These are phyloP conservation scores for Megalonaias nervosa DNA, from an alignment of 1,140 invertebrate genomes.

Conservation along the genomic window DNA sequence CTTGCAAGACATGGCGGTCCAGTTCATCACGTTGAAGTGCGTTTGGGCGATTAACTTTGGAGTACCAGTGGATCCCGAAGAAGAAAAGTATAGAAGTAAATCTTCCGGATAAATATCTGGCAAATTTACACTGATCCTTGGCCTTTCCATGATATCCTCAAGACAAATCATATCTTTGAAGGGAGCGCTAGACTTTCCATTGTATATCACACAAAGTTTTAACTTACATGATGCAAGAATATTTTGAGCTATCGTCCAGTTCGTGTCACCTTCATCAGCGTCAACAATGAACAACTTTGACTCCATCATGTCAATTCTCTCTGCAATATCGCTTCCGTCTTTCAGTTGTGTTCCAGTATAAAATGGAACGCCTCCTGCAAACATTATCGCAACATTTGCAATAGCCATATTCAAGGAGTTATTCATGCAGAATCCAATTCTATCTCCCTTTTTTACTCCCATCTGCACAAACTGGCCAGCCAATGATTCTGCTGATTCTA, in stretches of 20 bases:
- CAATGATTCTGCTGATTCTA: conserved; percentile 1
- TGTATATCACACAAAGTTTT: not conserved
- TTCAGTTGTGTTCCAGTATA: conserved; percentile 8
- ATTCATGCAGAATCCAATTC: conserved; percentile 10
- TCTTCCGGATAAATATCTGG: conserved; percentile 28
- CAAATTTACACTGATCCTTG: not conserved
- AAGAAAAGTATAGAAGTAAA: conserved; percentile 6
- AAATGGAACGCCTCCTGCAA: conserved; percentile 25
- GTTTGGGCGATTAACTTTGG: conserved; percentile 22
- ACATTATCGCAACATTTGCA: not conserved
- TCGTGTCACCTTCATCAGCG: not conserved
- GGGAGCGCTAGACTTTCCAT: conserved; percentile 3
- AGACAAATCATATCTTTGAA: not conserved
- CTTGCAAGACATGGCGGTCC: conserved; percentile 5
- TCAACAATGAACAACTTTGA: conserved; percentile 17
- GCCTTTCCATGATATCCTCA: not conserved
- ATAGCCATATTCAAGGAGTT: conserved; percentile 25
- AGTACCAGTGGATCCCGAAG: conserved; percentile 24
- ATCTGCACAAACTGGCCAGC: conserved; percentile 7
- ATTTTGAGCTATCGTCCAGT: conserved; percentile 11
- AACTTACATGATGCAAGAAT: not conserved
- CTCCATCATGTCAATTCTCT: conserved; percentile 4
- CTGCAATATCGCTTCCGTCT: conserved; percentile 22
- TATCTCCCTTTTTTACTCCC: conserved; percentile 14
- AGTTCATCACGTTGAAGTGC: conserved; percentile 24